Evolutionary conservation across 2,888 invertebrate species (phyloP), one percentile per base, ranked within the genome.

Genomic region (Celastrina argiolus): DNA sequence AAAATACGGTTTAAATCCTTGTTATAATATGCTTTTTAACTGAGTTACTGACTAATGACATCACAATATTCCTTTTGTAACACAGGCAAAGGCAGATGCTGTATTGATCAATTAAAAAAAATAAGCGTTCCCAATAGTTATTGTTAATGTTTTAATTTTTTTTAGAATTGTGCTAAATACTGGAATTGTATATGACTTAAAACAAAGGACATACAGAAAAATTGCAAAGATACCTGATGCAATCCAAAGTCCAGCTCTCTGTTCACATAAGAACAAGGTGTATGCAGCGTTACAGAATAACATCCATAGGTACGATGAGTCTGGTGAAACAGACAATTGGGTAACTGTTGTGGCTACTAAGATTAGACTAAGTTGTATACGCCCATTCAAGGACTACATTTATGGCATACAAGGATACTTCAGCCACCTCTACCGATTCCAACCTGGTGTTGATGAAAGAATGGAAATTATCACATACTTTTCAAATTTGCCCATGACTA

Each of bases 381-480:
- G 77, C 1, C 85, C 90, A 2, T 85, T 74, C 56, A 83, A 79
- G 56, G 81, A 80, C 0, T 81, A 83, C 69, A 83, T 91, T 45
- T 88, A 87, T 68, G 83, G 84, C 63, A 79, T 83, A 0, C 89
- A 89, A 69, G 82, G 78, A 69, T 88, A 82, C 66, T 87, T 84
- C 64, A 79, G 75, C 26, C 75, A 79, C 51, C 63, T 90, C 61
- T 84, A 83, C 66, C 80, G 86, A 69, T 87, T 89, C 69, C 77
- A 71, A 41, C 88, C 90, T 1, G 80, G 74, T 39, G 63, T 74
- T 2, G 81, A 85, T 68, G 64, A 66, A 0, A 71, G 67, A n/a
- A 70, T 89, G 45, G 72, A 83, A 64, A 64, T 76, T 22, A 73
- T 85, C 7, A 74, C 78, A 0, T 70, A 67, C 63, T 87, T 85